phyloP scores from a whole-genome alignment of 2,888 invertebrate genomes.

The Tuta absoluta region DNA sequence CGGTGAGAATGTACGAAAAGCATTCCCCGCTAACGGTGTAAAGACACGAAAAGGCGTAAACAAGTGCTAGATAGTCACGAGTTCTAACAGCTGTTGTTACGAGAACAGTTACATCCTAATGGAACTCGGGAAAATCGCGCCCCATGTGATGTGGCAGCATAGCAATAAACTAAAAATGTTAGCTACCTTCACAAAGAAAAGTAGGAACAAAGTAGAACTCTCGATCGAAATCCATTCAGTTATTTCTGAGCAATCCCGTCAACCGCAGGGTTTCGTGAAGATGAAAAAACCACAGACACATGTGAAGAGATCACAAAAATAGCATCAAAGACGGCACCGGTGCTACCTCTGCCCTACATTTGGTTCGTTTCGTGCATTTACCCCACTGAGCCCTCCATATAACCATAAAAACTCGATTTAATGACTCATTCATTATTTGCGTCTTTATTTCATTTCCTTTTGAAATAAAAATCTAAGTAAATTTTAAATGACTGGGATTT shows the following conservation, averaged over 20 bases:
- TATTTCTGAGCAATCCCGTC: slow-evolving; percentile 47
- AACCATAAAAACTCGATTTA: slow-evolving; percentile 49
- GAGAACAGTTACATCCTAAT: slow-evolving; percentile 31
- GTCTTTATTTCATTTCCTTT: neutral
- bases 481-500: slow-evolving; percentile 1
- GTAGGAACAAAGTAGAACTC: neutral
- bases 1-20: slow-evolving; percentile 38
- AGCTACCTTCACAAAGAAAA: neutral
- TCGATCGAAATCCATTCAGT: slow-evolving; percentile 23
- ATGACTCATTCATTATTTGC: slow-evolving; percentile 15
- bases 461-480: neutral
- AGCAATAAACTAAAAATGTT: slow-evolving; percentile 22
- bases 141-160: too few species aligned
- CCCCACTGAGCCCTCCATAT: slow-evolving; percentile 45
- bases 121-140: slow-evolving; percentile 31
- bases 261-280: slow-evolving; percentile 40
- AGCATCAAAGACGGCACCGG: slow-evolving; percentile 63
- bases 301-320: slow-evolving; percentile 66
- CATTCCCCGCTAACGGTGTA: slow-evolving; percentile 52
- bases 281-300: slow-evolving; percentile 63
- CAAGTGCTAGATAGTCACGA: slow-evolving; percentile 38
- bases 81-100: slow-evolving; percentile 34
- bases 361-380: slow-evolving; percentile 47
- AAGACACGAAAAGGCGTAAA: slow-evolving; percentile 48
- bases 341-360: slow-evolving; percentile 67